Evolutionary conservation across 2,888 invertebrate genomes (phyloP).

Genomic region (Anarsia innoxiella): DNA sequence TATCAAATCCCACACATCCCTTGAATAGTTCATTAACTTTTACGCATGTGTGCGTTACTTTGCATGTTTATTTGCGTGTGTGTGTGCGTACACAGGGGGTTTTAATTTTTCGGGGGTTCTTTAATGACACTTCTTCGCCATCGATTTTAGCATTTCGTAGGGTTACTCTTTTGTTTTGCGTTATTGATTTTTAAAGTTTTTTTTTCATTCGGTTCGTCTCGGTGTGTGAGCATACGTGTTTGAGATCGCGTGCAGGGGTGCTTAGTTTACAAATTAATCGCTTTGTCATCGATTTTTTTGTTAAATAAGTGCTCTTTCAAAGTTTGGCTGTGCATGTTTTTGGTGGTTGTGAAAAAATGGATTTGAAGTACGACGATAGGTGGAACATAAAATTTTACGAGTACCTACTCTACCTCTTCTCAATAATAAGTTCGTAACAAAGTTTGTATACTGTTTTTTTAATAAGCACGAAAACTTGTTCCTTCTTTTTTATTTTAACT

Average conservation of each 20-base stretch:
- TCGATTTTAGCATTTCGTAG: conserved; percentile 70
- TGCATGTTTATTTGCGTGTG: conserved; percentile 43
- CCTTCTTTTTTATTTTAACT: too few relatives aligned
- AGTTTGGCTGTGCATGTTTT: not conserved
- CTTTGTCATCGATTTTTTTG: conserved; percentile 26
- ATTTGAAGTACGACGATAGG: too few relatives aligned
- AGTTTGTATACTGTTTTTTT: too few relatives aligned
- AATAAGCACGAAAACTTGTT: too few relatives aligned
- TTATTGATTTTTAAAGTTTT: conserved; percentile 53
- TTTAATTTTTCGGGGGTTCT: conserved; percentile 72
- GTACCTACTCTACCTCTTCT: too few relatives aligned
- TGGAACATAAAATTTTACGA: too few relatives aligned
- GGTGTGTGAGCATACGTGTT: conserved; percentile 42
- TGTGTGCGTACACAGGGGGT: conserved; percentile 52
- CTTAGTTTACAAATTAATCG: conserved; percentile 24
- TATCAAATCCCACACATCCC: conserved; percentile 25
- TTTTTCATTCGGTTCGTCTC: conserved; percentile 37
- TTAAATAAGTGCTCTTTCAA: conserved; percentile 1
- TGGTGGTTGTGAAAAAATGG: too few relatives aligned
- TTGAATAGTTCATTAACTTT: conserved; percentile 42
- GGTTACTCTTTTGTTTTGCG: conserved; percentile 69
- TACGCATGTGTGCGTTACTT: conserved; percentile 40
- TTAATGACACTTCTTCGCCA: conserved; percentile 73
- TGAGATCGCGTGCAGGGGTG: conserved; percentile 29
- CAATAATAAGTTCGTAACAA: too few relatives aligned